Evolutionary conservation across 2,888 invertebrate species (phyloP).

Genomic region (Mythimna loreyi): DNA sequence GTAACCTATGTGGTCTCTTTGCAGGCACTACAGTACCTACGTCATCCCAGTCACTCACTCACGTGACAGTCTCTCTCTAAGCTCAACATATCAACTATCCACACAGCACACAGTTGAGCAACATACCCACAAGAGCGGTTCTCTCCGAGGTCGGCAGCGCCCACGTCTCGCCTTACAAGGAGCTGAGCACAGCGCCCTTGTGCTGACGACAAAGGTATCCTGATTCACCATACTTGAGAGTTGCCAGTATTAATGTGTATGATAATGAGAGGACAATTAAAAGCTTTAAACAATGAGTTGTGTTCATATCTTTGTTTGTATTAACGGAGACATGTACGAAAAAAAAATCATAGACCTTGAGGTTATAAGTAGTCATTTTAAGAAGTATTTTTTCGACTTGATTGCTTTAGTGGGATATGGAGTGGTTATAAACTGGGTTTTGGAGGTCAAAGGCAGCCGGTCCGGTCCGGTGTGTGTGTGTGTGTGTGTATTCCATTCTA

Average conservation of each 20-base stretch:
- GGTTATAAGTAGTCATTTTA: no score
- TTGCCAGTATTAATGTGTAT: no score
- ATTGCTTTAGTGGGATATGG: background rate
- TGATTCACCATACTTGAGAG: slow-evolving; percentile 35
- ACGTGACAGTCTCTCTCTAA: background rate
- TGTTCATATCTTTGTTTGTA: background rate
- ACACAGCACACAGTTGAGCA: slow-evolving; percentile 11
- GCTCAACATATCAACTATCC: background rate
- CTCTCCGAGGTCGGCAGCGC: slow-evolving; percentile 37
- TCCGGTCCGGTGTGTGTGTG: no score
- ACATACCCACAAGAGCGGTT: slow-evolving; percentile 16
- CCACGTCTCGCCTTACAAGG: slow-evolving; percentile 31
- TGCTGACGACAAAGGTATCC: slow-evolving; percentile 27
- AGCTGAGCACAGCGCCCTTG: slow-evolving; percentile 29
- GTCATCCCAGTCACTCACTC: no score
- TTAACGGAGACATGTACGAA: background rate
- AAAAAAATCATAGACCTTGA: background rate
- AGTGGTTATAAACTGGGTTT: background rate
- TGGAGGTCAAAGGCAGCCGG: background rate
- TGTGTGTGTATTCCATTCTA: no score
- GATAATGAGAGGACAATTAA: background rate
- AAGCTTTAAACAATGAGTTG: no score
- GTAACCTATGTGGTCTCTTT: no score
- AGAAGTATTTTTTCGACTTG: background rate
- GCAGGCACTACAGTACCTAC: no score